Evolutionary conservation across 2,888 invertebrate species (phyloP), one percentile per base, ranked within the genome.

Genomic region (Sinelater perroti): DNA sequence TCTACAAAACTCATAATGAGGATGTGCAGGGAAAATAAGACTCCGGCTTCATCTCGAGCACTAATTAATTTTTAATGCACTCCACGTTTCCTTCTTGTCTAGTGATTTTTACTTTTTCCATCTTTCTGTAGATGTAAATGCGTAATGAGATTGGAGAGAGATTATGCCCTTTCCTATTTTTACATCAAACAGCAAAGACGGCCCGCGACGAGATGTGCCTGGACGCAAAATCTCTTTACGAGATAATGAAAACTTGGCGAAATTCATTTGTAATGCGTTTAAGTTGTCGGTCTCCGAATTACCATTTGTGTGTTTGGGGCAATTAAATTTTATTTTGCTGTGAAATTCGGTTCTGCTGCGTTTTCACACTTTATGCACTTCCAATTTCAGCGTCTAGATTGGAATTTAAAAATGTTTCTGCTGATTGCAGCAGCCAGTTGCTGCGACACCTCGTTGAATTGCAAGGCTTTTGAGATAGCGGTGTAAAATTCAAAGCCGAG

Each of bases 121-220:
- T 82, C 79, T 78, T 80, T 59, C 61, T 63, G 54, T 78, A 81
- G 80, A 82, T 83, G 82, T 83, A 82, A 83, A 83, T 82, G 83
- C 82, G 81, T 83, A 83, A 83, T 83, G 82, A 83, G 83, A 83
- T 83, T 79, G 81, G 73, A 77, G 80, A 79, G 79, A 82, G 79
- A 83, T 83, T 82, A 82, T 62, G 67, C 65, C 65, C 64, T 67
- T 66, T 67, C 65, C 67, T 67, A 66, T 67, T 65, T 65, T 64
- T 40, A 24, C 20, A 40, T 40, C 24, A 24, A 21, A 40, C 40
- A 20, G 40, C 13, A 20, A 56, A 40, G 40, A 40, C 24, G 13
- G 21, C 24, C 24, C 26, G 10, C 14, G 8, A 38, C 11, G n/a
- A 18, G 24, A 24, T 40, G 20, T 20, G 21, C 18, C 13, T 40